These are phyloP conservation scores for Drosophila persimilis DNA, from an alignment of 1,140 invertebrate species.

Conservation along the genomic window DNA sequence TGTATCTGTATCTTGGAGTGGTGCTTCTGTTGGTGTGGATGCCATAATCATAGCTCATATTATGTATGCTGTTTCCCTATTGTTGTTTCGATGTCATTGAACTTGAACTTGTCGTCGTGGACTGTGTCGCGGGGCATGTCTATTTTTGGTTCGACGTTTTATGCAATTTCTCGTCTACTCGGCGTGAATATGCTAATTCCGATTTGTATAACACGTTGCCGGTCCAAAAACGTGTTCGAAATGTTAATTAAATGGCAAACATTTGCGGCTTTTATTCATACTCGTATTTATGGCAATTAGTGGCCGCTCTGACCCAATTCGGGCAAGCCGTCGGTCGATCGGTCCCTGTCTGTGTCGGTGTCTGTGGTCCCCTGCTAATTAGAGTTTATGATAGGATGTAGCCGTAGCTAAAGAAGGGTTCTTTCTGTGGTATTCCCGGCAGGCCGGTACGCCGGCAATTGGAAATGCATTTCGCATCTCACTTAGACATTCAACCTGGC, in stretches of 20 bases:
- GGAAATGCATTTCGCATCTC: conserved; percentile 24
- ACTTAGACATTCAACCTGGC: conserved; percentile 43
- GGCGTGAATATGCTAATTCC: conserved; percentile 76
- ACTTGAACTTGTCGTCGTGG: conserved; percentile 71
- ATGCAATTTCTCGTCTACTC: conserved; percentile 59
- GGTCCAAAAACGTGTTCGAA: conserved; percentile 71
- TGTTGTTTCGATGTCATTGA: conserved; percentile 77
- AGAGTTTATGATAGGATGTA: conserved; percentile 17
- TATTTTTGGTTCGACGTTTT: conserved; percentile 59
- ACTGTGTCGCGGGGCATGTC: conserved; percentile 3
- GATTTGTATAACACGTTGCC: conserved; percentile 72
- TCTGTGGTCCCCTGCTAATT: conserved; percentile 36
- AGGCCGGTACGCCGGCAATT: neutral
- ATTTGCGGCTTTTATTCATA: conserved; percentile 64
- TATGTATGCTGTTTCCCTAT: conserved; percentile 61
- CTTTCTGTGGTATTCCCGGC: conserved; percentile 11
- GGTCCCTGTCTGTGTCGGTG: no score
- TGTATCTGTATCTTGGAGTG: conserved; percentile 4
- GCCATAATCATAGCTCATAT: conserved; percentile 50
- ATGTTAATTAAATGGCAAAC: conserved; percentile 72
- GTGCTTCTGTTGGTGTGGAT: conserved; percentile 1
- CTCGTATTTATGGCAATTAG: conserved; percentile 75
- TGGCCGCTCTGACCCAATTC: conserved; percentile 62
- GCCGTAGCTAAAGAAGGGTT: neutral
- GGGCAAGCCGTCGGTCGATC: neutral